Evolutionary conservation across 2,113 vertebrate species (phyloP).

Genomic region (Diphyllodes magnificus): DNA sequence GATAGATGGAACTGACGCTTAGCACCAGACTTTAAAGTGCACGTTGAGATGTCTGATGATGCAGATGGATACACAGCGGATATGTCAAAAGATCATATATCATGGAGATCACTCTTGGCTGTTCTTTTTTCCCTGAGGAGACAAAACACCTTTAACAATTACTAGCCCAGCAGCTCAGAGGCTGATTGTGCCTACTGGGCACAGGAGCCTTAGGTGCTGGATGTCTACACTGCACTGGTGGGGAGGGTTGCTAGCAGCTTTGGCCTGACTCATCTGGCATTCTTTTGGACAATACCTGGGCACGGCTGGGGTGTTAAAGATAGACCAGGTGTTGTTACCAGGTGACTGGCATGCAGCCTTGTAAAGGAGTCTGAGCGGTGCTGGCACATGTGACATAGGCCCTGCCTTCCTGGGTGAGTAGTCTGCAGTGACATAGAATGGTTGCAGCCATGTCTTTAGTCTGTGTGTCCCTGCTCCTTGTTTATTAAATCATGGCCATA

Average conservation of each 20-base stretch:
- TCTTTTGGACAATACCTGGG: background rate
- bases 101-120: background rate
- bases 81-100: background rate
- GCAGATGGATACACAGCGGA: background rate
- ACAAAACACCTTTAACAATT: background rate
- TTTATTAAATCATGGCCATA: background rate
- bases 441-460: background rate
- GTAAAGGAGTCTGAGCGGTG: background rate
- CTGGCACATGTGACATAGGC: background rate
- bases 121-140: background rate
- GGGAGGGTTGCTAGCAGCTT: background rate
- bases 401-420: background rate
- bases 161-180: background rate
- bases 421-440: background rate
- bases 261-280: background rate
- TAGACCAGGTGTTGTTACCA: fast-evolving
- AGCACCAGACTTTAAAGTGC: background rate
- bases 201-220: background rate
- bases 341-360: background rate
- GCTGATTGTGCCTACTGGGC: background rate
- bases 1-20: background rate
- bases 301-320: background rate
- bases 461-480: background rate
- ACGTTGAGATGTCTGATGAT: background rate
- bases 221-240: background rate